These are phyloP conservation scores for Spea multiplicata DNA, from an alignment of 2,113 vertebrate species.

Conservation along the genomic window DNA sequence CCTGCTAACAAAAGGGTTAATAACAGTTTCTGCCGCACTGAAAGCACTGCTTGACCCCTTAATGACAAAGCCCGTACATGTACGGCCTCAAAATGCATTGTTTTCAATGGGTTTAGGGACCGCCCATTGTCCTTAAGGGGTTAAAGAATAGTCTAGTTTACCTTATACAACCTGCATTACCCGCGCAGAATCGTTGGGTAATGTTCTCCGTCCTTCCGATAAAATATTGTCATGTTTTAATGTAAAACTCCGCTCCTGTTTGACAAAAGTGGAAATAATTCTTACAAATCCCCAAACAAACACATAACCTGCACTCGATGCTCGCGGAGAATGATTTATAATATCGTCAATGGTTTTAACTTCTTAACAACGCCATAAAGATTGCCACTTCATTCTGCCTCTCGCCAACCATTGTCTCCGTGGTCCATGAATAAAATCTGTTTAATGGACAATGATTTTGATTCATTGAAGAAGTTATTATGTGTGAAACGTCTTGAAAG, in stretches of 20 bases:
- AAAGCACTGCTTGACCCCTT: too few species aligned
- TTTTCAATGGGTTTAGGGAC: too few species aligned
- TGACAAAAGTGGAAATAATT: slow-evolving; percentile 36
- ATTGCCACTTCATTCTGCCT: slow-evolving; percentile 42
- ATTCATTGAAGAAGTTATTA: slow-evolving; percentile 40
- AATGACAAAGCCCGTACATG: neutral
- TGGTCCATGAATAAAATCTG: slow-evolving; percentile 46
- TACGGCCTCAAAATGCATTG: neutral
- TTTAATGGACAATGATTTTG: slow-evolving; percentile 48
- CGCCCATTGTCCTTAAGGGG: too few species aligned
- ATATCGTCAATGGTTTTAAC: slow-evolving; percentile 41
- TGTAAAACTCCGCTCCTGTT: slow-evolving; percentile 9
- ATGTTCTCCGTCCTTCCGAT: neutral
- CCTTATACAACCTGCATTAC: neutral
- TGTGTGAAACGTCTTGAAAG: slow-evolving; percentile 32
- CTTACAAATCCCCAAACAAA: slow-evolving; percentile 31
- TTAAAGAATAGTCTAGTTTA: neutral
- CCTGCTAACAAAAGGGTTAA: too few species aligned
- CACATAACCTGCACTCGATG: slow-evolving; percentile 29
- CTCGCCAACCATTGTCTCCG: slow-evolving; percentile 32
- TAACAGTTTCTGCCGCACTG: too few species aligned
- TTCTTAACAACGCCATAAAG: slow-evolving; percentile 41
- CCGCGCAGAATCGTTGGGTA: neutral
- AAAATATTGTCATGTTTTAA: slow-evolving; percentile 25
- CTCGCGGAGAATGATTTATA: slow-evolving; percentile 32